Base-by-base conservation (phyloP, 2,888 invertebrate genomes). In the Siphlonurus alternatus region DNA sequence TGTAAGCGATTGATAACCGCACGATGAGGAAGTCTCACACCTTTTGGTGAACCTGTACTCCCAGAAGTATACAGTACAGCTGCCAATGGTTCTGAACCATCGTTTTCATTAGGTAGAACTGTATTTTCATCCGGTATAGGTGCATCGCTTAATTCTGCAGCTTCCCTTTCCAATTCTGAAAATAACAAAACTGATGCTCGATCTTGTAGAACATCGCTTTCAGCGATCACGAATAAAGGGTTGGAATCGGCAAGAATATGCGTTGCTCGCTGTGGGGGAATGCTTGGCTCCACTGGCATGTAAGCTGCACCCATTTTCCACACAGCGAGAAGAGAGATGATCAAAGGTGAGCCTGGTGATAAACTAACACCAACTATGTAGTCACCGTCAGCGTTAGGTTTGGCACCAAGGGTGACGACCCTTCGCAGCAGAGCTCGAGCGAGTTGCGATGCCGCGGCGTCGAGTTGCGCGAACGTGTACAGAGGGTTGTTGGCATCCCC, bases 41-140 rank as follows among this genome's bases (percentile, higher is more conserved):
- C 93, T 83, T 93, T 93, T 2, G 93, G 93, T 20, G 88, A 78
- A 0, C 93, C 93, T 0, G 93, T 93, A 72, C 93, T 93, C 18
- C 93, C 94, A 24, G 93, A 93, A 54, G 92, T 92, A 71, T 90
- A 92, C 20, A 91, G 75, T 20, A 91, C 84, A 61, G 88, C 83
- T 0, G 86, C 89, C 7, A 86, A 77, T 70, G 81, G 80, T 19
- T 70, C 20, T 2, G 61, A 19, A 2, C 24, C 59, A 18, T 61
- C 59, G 23, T 53, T 54, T 5, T 10, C 15, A 15, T 59, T 59
- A 23, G 51, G 23, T 3, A 60, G 24, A 51, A 66, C 61, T 23
- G 62, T 66, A 68, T 80, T 80, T 68, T 70, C 74, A 10, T 78
- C 76, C 1, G 74, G 69, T 0, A 79, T 71, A 2, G 74, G 70